Base-by-base conservation (phyloP, 1,140 invertebrate species). In the Eulimnadia texana region DNA sequence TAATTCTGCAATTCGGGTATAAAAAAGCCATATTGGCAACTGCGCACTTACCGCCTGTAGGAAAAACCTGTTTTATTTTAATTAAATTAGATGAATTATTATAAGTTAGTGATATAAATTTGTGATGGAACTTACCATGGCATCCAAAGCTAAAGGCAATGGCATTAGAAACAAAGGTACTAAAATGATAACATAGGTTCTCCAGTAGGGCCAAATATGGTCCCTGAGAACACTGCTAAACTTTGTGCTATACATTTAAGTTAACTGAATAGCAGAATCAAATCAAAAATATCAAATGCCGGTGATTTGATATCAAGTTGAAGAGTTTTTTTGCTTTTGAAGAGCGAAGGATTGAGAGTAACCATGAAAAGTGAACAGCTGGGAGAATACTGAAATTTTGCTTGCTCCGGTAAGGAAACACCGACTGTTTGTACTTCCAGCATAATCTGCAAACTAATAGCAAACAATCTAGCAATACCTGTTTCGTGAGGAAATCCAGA, bases 121-220 rank as follows among this genome's bases (percentile, higher is more conserved):
- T n/a, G n/a, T n/a, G n/a, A n/a, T n/a, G n/a, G n/a, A n/a, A 23
- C 23, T 51, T 52, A 60, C 59, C 59, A 50, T 60, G 13, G 49
- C 50, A 1, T 27, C 51, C 1, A 25, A 53, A 11, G 50, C 28
- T 28, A 60, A n/a, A 13, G 59, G 59, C 1, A 60, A n/a, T 1
- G 59, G 59, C 42, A 60, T 29, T 1, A 60, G 50, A n/a, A 60
- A 19, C 3, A 60, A 13, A 23, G 59, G 59, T 28, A 60, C 50
- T 23, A 49, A 51, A 1, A 60, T 16, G n/a, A 60, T 50, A 3
- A 60, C 33, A 6, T 50, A 23, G 2, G 59, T 49, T 27, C 49
- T 60, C 59, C 59, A 60, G 3, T 60, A 57, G 33, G 59, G 59
- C 20, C 33, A 25, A 52, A 60, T 29, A 53, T 60, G 27, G 50